Evolutionary conservation across 2,888 invertebrate species (phyloP), one percentile per base, ranked within the genome.

Genomic region (Agrotis segetum): DNA sequence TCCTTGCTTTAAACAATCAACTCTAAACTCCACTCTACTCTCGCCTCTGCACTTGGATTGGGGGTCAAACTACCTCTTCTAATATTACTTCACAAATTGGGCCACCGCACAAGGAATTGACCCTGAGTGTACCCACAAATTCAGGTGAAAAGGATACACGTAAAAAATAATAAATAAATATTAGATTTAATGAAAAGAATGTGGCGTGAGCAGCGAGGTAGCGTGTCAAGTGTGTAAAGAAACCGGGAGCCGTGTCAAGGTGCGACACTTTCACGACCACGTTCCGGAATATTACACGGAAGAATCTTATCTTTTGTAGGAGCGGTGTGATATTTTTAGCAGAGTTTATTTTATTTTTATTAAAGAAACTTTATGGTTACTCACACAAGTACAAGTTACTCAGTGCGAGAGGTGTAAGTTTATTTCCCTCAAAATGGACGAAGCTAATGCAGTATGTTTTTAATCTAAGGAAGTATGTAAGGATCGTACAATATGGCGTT

Each of bases 221-320:
- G 21, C 63, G 19, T 67, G 69, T 70, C 73, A 65, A 67, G 66
- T 73, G 69, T 68, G 63, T 60, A 63, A 75, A 73, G 72, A 75
- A 68, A 59, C n/a, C 55, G 66, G 78, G 63, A 81, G 80, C 83
- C 81, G 58, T 71, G 70, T 83, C 81, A 83, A 73, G 72, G 60
- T 76, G 74, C 50, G 76, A 79, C 66, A 59, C 52, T 66, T 74
- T 67, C 58, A 67, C 71, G 70, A 70, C 56, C 75, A 69, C 63
- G 50, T 61, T 62, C 64, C 49, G 68, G 52, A 52, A 67, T 65
- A 68, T 60, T 49, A 70, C 70, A 63, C 55, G 58, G 52, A 73
- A 69, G 74, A 62, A 74, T 71, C 65, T 74, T 62, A 69, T 82
- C 67, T 78, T 77, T 73, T 67, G 68, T 58, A 34, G 19, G 64